Evolutionary conservation across 2,797 vertebrate genomes (phyloP).

Genomic region (Poecilia wingei): DNA sequence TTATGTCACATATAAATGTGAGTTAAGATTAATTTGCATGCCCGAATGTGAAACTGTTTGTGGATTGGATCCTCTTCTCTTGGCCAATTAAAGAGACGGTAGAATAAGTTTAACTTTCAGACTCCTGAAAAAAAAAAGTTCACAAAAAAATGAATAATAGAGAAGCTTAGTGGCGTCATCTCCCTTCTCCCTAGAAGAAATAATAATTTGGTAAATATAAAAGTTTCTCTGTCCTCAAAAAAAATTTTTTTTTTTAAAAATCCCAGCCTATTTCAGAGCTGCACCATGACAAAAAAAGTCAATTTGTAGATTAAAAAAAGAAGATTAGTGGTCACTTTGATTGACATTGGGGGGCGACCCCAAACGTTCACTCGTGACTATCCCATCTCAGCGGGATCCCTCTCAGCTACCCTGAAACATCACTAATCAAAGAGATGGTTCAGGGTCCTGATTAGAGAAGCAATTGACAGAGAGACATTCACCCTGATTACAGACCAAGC

Average conservation of each 20-base stretch:
- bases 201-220: constrained; percentile 44
- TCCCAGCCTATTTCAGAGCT: constrained; percentile 18
- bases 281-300: constrained; percentile 36
- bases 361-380: constrained; percentile 9
- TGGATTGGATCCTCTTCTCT: not conserved
- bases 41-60: not conserved
- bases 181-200: constrained; percentile 16
- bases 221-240: constrained; percentile 31
- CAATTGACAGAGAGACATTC: constrained; percentile 55
- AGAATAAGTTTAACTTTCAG: not conserved
- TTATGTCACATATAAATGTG: not conserved
- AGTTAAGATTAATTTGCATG: not conserved
- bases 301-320: constrained; percentile 71
- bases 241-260: no score
- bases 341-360: constrained; percentile 19
- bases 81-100: not conserved
- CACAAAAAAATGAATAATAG: not conserved
- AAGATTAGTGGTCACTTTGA: constrained; percentile 33
- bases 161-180: constrained; percentile 6
- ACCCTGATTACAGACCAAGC: constrained; percentile 69
- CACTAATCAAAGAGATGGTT: constrained; percentile 56
- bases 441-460: constrained; percentile 58
- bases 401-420: constrained; percentile 41
- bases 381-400: constrained; percentile 24
- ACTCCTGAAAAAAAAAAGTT: constrained; percentile 3